A percentile compares a stretch with the other conserved stretches of the same genome.
phyloP scores from a whole-genome alignment of 2,888 invertebrate species.

The Brachypalpus laphriformis region DNA sequence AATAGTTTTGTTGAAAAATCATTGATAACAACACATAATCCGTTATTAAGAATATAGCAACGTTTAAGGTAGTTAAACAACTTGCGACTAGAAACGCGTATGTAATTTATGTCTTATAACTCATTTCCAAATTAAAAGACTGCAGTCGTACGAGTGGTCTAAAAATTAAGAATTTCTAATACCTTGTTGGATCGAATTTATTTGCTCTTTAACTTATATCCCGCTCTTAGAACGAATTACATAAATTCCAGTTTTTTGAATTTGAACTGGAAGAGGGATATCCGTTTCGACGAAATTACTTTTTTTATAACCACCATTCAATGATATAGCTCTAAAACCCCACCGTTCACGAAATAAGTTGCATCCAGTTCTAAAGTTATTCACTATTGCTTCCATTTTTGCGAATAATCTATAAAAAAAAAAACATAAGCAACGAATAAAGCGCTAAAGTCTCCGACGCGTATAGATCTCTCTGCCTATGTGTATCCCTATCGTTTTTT shows the following conservation, averaged over 20 bases:
- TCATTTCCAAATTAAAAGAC: no score
- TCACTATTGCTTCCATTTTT: background rate
- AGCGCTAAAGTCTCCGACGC: background rate
- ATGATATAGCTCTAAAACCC: background rate
- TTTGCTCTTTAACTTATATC: no score
- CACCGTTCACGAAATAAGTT: background rate
- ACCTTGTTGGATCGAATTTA: no score
- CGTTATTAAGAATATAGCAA: no score
- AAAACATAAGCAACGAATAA: background rate
- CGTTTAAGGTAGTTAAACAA: no score
- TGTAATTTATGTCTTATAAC: no score
- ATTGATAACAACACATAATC: no score
- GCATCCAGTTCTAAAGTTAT: conserved; percentile 5
- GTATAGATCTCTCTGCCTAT: conserved; percentile 1
- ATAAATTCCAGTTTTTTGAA: background rate
- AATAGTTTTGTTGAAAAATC: no score
- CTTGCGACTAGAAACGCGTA: no score
- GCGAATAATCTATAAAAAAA: background rate
- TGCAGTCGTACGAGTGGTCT: no score
- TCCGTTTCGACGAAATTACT: background rate
- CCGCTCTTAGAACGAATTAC: no score
- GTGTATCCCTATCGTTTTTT: conserved; percentile 4
- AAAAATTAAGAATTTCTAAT: no score
- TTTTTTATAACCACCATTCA: background rate
- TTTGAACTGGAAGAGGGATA: background rate